These are phyloP conservation scores for Chaunax sp. DNA, from an alignment of 2,797 vertebrate species.

Conservation along the genomic window DNA sequence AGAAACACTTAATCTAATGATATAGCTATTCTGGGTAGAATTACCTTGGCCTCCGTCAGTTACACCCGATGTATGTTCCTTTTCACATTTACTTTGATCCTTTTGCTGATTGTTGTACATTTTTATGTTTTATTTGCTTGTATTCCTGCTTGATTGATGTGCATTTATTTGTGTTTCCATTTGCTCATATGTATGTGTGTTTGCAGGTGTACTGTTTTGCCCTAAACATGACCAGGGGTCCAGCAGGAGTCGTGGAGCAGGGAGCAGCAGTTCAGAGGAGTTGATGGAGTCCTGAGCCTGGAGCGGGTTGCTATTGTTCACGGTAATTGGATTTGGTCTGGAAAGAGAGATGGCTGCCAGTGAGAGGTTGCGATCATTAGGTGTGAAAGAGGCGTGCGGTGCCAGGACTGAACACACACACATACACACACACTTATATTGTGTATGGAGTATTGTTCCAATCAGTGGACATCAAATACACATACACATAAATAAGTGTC, in stretches of 20 bases:
- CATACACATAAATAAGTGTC: constrained; percentile 1
- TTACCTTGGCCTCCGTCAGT: too few species aligned
- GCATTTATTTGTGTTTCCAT: constrained; percentile 28
- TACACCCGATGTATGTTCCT: constrained; percentile 4
- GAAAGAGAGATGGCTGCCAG: constrained; percentile 69
- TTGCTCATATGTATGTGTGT: background rate
- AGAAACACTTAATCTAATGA: too few species aligned
- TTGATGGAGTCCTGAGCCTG: constrained; percentile 61
- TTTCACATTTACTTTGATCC: background rate
- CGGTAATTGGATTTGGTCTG: constrained; percentile 82
- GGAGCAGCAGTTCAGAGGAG: constrained; percentile 53
- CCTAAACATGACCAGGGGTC: constrained; percentile 71
- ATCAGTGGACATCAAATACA: constrained; percentile 15
- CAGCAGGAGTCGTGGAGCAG: constrained; percentile 61
- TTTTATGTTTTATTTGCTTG: constrained; percentile 12
- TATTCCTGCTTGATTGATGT: constrained; percentile 10
- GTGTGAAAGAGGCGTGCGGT: constrained; percentile 69
- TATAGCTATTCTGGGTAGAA: too few species aligned
- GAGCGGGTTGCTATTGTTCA: constrained; percentile 77
- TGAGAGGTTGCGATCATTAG: constrained; percentile 76
- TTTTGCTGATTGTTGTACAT: background rate
- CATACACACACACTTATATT: constrained; percentile 10
- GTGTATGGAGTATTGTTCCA: constrained; percentile 14
- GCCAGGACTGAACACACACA: constrained; percentile 25
- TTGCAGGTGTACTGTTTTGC: constrained; percentile 51